Evolutionary conservation across 1,140 invertebrate genomes (phyloP).

Genomic region (Dendroctonus ponderosae): DNA sequence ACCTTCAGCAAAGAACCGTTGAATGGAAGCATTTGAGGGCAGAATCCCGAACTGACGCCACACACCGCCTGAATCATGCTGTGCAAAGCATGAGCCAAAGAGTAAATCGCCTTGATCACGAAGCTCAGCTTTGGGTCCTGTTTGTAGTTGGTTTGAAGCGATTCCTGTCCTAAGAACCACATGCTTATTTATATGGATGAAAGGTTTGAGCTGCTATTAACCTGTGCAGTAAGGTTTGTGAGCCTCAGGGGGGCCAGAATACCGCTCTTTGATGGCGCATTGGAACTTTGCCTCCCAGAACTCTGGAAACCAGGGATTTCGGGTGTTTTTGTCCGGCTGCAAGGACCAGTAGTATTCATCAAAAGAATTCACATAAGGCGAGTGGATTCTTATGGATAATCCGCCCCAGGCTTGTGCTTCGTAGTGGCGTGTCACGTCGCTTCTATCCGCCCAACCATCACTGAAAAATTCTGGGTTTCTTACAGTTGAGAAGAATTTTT

Average conservation of each 20-base stretch:
- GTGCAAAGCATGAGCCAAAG: slow-evolving; percentile 71
- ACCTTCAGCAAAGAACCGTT: slow-evolving; percentile 61
- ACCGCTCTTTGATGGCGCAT: slow-evolving; percentile 54
- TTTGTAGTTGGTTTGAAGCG: slow-evolving; percentile 56
- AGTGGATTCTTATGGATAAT: slow-evolving; percentile 73
- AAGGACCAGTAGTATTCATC: slow-evolving; percentile 69
- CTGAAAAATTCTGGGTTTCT: slow-evolving; percentile 50
- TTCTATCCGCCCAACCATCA: slow-evolving; percentile 73
- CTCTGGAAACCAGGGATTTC: slow-evolving; percentile 77
- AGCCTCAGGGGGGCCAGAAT: too few species aligned
- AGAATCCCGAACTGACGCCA: slow-evolving; percentile 55
- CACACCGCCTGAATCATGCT: slow-evolving; percentile 62
- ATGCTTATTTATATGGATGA: background rate
- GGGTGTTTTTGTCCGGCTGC: slow-evolving; percentile 61
- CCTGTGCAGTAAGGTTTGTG: slow-evolving; percentile 1
- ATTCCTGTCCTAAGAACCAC: slow-evolving; percentile 52
- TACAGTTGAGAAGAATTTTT: background rate
- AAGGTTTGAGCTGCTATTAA: background rate
- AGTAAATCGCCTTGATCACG: slow-evolving; percentile 71
- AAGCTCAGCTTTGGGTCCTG: slow-evolving; percentile 78
- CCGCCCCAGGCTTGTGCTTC: slow-evolving; percentile 71
- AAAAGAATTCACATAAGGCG: slow-evolving; percentile 66
- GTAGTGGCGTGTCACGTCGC: slow-evolving; percentile 69
- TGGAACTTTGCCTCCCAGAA: slow-evolving; percentile 73
- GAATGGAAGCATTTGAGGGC: slow-evolving; percentile 64